A percentile compares a stretch with the other conserved stretches of the same genome.
phyloP scores from a whole-genome alignment of 2,797 vertebrate genomes.

The Lagocephalus sceleratus region DNA sequence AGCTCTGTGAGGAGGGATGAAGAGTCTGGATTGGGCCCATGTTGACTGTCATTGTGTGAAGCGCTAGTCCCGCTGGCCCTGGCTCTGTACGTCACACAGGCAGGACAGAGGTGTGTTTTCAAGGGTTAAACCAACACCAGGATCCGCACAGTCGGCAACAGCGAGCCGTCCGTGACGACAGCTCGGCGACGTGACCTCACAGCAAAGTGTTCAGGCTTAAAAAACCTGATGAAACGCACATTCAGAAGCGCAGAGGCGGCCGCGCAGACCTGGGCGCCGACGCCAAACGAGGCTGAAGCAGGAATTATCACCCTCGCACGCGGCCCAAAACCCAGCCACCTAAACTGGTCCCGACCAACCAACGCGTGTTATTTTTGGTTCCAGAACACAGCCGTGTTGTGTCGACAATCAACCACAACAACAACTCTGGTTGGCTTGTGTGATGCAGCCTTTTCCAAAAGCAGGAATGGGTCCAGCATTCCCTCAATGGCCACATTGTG shows the following conservation, averaged over 20 bases:
- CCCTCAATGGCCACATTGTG: conserved; percentile 49
- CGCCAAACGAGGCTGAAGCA: too few relatives aligned
- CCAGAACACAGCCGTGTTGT: conserved; percentile 11
- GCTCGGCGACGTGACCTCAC: too few relatives aligned
- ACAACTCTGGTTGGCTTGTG: neutral
- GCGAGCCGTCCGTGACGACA: too few relatives aligned
- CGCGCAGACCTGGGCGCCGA: too few relatives aligned
- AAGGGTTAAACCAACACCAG: neutral
- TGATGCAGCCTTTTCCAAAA: conserved; percentile 7
- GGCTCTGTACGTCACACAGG: neutral
- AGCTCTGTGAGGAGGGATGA: conserved; percentile 16
- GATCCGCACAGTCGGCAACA: too few relatives aligned
- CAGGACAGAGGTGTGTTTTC: too few relatives aligned
- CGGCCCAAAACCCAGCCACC: neutral
- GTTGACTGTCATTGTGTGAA: neutral
- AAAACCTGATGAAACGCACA: too few relatives aligned
- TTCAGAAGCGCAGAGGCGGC: too few relatives aligned
- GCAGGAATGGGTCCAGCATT: conserved; percentile 2
- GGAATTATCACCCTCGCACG: too few relatives aligned
- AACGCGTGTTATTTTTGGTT: neutral
- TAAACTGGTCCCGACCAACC: conserved; percentile 5
- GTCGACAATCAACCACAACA: conserved; percentile 13
- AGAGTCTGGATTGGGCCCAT: neutral
- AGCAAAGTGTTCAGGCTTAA: too few relatives aligned
- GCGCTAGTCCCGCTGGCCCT: neutral